phyloP scores from a whole-genome alignment of 2,888 invertebrate species.

The Deilephila porcellus region DNA sequence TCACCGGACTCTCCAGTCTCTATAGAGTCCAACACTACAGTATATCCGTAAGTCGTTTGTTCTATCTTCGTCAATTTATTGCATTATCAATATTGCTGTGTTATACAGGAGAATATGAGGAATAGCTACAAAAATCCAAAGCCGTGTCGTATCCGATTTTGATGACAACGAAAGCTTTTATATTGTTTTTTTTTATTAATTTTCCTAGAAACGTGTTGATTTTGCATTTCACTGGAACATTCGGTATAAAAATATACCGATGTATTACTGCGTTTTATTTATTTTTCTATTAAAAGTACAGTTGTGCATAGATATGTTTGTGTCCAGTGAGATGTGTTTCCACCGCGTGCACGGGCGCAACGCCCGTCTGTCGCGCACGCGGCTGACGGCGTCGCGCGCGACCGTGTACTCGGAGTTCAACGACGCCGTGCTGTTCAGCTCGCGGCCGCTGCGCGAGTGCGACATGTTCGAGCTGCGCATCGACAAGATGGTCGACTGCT shows the following conservation, averaged over 20 bases:
- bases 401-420: constrained; percentile 96
- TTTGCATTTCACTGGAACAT: too few relatives aligned
- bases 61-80: not conserved
- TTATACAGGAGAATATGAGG: too few relatives aligned
- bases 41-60: constrained; percentile 70
- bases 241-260: too few relatives aligned
- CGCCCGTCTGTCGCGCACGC: constrained; percentile 92
- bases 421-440: constrained; percentile 96
- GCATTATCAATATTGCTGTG: not conserved
- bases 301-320: constrained; percentile 13
- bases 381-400: constrained; percentile 93
- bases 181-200: too few relatives aligned
- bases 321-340: constrained; percentile 90
- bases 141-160: too few relatives aligned
- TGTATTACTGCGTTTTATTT: too few relatives aligned
- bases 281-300: not conserved
- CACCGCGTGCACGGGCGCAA: constrained; percentile 96
- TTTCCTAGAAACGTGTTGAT: too few relatives aligned
- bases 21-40: constrained; percentile 88
- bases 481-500: constrained; percentile 95
- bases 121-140: too few relatives aligned
- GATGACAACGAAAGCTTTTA: too few relatives aligned
- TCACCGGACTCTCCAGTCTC: constrained; percentile 88
- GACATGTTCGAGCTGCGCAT: constrained; percentile 96
- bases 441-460: constrained; percentile 93